phyloP scores from a whole-genome alignment of 2,888 invertebrate genomes.

The Apodemia zela region DNA sequence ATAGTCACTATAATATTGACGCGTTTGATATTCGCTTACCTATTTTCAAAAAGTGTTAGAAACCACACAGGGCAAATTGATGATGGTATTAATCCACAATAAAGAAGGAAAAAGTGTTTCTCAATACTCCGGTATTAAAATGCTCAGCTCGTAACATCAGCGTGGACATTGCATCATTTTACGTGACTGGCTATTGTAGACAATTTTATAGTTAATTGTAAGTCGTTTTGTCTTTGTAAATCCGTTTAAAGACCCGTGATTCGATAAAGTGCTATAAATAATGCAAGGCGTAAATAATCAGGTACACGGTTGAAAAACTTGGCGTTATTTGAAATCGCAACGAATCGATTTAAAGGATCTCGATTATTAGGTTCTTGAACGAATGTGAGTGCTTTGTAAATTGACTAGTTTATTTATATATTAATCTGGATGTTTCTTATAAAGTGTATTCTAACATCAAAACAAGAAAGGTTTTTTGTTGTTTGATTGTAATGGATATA shows the following conservation, averaged over 20 bases:
- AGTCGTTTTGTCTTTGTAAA: conserved; percentile 17
- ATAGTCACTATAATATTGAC: too few relatives aligned
- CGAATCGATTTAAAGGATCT: conserved; percentile 18
- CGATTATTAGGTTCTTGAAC: conserved; percentile 12
- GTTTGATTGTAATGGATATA: too few relatives aligned
- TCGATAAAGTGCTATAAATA: conserved; percentile 17
- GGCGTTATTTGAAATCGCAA: conserved; percentile 13
- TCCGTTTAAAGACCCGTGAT: conserved; percentile 11
- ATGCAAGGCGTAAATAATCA: conserved; percentile 17
- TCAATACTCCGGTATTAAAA: not conserved
- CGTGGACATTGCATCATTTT: not conserved
- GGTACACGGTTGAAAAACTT: conserved; percentile 20
- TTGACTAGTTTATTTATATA: too few relatives aligned
- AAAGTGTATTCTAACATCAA: too few relatives aligned
- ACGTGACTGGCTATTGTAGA: conserved; percentile 13
- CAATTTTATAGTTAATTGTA: conserved; percentile 20
- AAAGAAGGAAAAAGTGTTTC: not conserved
- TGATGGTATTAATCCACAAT: too few relatives aligned
- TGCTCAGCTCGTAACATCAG: not conserved
- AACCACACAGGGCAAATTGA: too few relatives aligned
- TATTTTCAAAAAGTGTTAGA: too few relatives aligned
- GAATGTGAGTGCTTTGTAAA: not conserved
- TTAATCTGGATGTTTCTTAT: too few relatives aligned
- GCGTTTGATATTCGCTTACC: too few relatives aligned
- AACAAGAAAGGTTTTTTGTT: too few relatives aligned